Base-by-base conservation (phyloP, 2,113 vertebrate genomes). In the Prionailurus viverrinus region DNA sequence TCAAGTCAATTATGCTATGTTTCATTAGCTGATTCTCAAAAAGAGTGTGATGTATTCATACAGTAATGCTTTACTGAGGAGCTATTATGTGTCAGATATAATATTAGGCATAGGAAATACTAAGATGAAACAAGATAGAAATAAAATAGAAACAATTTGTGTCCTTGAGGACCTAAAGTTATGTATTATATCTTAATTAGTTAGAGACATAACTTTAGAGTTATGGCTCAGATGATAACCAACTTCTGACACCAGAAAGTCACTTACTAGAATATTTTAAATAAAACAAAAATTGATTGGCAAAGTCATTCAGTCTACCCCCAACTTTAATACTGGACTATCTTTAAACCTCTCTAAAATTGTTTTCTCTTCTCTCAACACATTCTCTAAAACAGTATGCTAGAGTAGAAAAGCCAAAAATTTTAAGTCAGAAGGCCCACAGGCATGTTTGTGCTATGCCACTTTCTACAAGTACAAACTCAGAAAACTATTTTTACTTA, bases 21-120 rank as follows among this genome's bases (percentile, higher is more conserved):
- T 84, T 96, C 89, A 90, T 91, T 78, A 86, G 2, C 23, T 87
- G 0, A 33, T 88, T 74, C 45, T 92, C 53, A 92, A 84, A 86
- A 69, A 53, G 4, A 65, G 23, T 29, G 45, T 11, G 51, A 53
- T 81, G 2, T 41, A 39, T 55, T 87, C 53, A 86, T 63, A 93
- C 3, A 78, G 48, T 53, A 69, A 89, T 5, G 23, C 19, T 93
- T 89, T 78, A 53, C 1, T 69, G 21, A 92, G 21, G 15, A 18
- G 1, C 12, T 36, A 3, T 19, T 58, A 16, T 5, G 0, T 91
- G 36, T 53, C 53, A 73, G 58, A 68, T n/a, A 1, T 27, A 19
- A n/a, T 16, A 33, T 12, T 33, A 81, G 27, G 3, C 29, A 94
- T 15, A 13, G 12, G 11, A 12, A 81, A 65, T 41, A 51, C 31